phyloP scores from a whole-genome alignment of 2,797 vertebrate genomes.

The Taenioides sp. region DNA sequence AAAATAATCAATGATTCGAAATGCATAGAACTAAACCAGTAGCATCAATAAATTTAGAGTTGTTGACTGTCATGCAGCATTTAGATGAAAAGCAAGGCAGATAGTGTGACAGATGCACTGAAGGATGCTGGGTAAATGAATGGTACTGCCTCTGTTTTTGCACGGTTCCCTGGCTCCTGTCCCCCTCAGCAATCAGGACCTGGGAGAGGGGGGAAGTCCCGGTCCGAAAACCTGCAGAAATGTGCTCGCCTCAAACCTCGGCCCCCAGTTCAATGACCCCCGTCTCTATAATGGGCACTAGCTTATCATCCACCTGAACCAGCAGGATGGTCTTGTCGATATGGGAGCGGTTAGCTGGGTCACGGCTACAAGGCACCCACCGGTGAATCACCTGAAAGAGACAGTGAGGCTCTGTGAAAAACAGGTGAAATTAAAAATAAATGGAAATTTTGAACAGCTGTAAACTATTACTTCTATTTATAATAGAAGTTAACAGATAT shows the following conservation, averaged over 20 bases:
- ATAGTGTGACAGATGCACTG: constrained; percentile 49
- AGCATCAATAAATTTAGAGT: constrained; percentile 74
- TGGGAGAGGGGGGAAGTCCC: constrained; percentile 73
- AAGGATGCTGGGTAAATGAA: constrained; percentile 47
- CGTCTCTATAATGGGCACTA: constrained; percentile 95
- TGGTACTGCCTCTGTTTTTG: constrained; percentile 62
- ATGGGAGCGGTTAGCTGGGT: constrained; percentile 93
- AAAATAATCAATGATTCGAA: constrained; percentile 67
- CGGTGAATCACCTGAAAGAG: constrained; percentile 95
- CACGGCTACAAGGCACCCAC: constrained; percentile 99
- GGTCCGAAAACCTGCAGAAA: constrained; percentile 46
- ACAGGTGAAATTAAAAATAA: background rate
- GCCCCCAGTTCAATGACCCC: constrained; percentile 97
- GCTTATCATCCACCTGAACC: constrained; percentile 98
- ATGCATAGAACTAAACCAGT: constrained; percentile 87
- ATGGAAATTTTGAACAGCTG: background rate
- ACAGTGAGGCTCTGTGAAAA: background rate
- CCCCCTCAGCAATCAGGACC: constrained; percentile 74
- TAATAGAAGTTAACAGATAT: background rate
- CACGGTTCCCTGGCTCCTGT: constrained; percentile 71
- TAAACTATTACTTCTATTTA: background rate
- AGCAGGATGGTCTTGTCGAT: constrained; percentile 99
- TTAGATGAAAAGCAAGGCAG: constrained; percentile 77
- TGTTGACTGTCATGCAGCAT: constrained; percentile 90
- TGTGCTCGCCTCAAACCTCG: constrained; percentile 86